A percentile compares a stretch with the other conserved stretches of the same genome.
Conservation (phyloP, 2,797 vertebrate species). For the Pyrrhura leucotis region DNA sequence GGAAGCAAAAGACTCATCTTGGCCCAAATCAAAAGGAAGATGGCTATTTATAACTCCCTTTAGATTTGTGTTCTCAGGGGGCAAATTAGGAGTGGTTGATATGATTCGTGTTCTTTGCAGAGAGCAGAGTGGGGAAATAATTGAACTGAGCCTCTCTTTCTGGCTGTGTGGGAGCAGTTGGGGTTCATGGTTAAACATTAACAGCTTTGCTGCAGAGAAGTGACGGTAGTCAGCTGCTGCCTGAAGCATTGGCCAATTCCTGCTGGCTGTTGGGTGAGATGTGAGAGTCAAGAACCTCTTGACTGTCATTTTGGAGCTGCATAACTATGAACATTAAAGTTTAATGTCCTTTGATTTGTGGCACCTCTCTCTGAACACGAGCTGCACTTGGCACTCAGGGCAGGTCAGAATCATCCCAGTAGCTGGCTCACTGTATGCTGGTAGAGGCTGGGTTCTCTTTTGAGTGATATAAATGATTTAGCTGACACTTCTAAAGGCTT, state of each 20-base stretch:
- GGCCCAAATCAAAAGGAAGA: background rate
- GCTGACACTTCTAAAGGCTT: background rate
- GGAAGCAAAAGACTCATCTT: background rate
- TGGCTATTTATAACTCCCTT: background rate
- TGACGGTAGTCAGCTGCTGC: background rate
- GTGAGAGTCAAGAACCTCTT: background rate
- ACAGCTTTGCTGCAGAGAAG: background rate
- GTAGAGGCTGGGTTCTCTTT: background rate
- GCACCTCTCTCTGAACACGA: background rate
- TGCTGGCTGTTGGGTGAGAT: background rate
- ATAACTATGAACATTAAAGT: background rate
- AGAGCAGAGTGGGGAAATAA: background rate
- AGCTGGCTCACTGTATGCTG: fast-evolving
- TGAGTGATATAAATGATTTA: fast-evolving
- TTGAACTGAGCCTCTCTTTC: background rate
- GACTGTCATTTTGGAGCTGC: background rate
- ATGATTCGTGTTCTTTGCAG: background rate
- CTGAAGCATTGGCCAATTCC: background rate
- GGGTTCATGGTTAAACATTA: background rate
- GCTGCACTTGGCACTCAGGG: background rate
- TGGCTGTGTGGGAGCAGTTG: background rate
- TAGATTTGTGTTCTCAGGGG: background rate
- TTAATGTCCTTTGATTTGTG: background rate
- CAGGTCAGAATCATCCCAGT: no score
- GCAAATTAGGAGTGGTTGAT: fast-evolving